A percentile compares a stretch with the other conserved stretches of the same genome.
Evolutionary conservation across 2,797 vertebrate species (phyloP).

Genomic region (Sciaenops ocellatus): DNA sequence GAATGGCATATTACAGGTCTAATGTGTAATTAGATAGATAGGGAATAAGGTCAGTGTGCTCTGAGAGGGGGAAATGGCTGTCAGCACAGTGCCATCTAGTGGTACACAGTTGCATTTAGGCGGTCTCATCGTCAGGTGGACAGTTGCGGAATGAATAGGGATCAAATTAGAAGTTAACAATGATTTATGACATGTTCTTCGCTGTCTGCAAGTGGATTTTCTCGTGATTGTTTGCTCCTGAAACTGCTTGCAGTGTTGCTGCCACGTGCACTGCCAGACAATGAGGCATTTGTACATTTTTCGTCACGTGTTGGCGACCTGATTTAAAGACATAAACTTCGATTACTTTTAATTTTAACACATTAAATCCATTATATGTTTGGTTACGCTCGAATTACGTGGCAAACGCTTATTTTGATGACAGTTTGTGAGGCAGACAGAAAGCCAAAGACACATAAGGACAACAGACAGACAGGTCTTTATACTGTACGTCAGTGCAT

Average conservation of each 20-base stretch:
- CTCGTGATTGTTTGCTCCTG: constrained; percentile 33
- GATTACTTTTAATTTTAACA: not conserved
- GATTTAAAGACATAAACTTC: constrained; percentile 8
- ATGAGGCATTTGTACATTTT: constrained; percentile 14
- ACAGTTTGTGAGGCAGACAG: not conserved
- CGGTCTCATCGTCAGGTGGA: constrained; percentile 38
- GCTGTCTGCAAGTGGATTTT: constrained; percentile 31
- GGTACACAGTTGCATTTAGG: constrained; percentile 27
- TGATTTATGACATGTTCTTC: constrained; percentile 65
- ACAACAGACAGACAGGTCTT: not conserved
- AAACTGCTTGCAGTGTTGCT: not conserved
- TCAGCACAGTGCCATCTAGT: constrained; percentile 85
- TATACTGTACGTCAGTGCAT: not conserved
- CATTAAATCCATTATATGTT: not conserved
- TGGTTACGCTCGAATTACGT: not conserved
- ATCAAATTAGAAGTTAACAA: constrained; percentile 65
- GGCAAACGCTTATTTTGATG: not conserved
- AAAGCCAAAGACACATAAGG: too few species aligned
- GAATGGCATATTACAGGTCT: constrained; percentile 88
- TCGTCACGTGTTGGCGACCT: not conserved
- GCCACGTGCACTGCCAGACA: constrained; percentile 20
- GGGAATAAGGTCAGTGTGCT: constrained; percentile 83
- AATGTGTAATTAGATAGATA: constrained; percentile 89
- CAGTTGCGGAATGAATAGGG: constrained; percentile 32
- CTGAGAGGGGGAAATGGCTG: constrained; percentile 64